Percentiles rank a stretch among this genome's conserved stretches.
Conservation (phyloP, 2,888 invertebrate species). For the Lepeophtheirus nordmannii region DNA sequence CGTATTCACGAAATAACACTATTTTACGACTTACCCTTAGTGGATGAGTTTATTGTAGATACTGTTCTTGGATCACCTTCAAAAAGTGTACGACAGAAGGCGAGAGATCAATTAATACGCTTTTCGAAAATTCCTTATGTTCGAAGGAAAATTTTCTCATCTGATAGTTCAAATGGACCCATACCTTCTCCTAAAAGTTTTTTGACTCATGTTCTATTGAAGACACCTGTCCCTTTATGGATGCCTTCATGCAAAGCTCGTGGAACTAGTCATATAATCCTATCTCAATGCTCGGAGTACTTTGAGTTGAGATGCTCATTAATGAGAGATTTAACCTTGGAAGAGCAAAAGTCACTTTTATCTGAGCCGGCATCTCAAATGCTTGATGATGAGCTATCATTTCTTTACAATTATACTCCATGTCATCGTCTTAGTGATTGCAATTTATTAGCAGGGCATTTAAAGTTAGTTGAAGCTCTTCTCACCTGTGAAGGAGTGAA, state of each 20-base stretch:
- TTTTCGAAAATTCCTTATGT: constrained; percentile 32
- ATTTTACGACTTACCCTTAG: constrained; percentile 35
- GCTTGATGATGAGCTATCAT: constrained; percentile 38
- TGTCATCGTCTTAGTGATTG: constrained; percentile 34
- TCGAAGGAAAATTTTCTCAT: neutral
- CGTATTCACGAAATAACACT: constrained; percentile 34
- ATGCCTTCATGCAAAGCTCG: constrained; percentile 35
- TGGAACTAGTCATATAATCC: constrained; percentile 35
- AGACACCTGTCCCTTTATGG: constrained; percentile 39
- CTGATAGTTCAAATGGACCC: neutral
- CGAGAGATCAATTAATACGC: constrained; percentile 35
- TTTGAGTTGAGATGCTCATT: constrained; percentile 37
- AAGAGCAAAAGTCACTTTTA: constrained; percentile 32
- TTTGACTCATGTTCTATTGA: constrained; percentile 34
- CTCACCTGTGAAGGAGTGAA: constrained; percentile 36
- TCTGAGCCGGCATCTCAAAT: constrained; percentile 34
- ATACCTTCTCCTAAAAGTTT: constrained; percentile 31
- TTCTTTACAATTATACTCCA: constrained; percentile 37
- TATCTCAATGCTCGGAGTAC: constrained; percentile 38
- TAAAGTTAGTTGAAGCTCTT: constrained; percentile 35
- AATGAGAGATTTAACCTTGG: constrained; percentile 26
- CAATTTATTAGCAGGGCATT: constrained; percentile 37
- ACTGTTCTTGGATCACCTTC: constrained; percentile 36
- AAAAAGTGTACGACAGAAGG: constrained; percentile 34
- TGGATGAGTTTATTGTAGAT: constrained; percentile 38